Evolutionary conservation across 2,888 invertebrate genomes (phyloP).

Genomic region (Anticlea derivata): DNA sequence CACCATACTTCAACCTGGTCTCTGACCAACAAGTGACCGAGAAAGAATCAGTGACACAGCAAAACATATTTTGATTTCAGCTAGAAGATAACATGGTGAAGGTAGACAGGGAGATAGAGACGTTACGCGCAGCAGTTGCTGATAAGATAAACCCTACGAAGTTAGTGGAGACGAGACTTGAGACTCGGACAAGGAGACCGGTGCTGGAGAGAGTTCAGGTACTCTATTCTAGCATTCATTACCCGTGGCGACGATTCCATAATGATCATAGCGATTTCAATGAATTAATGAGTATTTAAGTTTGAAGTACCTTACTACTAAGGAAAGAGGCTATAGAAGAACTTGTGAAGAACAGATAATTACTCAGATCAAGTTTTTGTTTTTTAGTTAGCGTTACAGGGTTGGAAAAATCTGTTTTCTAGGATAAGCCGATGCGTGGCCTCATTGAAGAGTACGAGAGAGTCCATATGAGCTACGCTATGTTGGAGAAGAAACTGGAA

Average conservation of each 20-base stretch:
- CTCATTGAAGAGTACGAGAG: conserved; percentile 89
- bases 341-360: too few species aligned
- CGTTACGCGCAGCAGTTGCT: conserved; percentile 88
- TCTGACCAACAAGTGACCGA: too few species aligned
- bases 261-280: too few species aligned
- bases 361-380: too few species aligned
- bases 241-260: too few species aligned
- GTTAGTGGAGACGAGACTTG: conserved; percentile 93
- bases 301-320: too few species aligned
- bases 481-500: conserved; percentile 87
- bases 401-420: conserved; percentile 44
- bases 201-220: conserved; percentile 87
- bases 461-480: conserved; percentile 86
- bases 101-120: conserved; percentile 89
- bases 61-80: conserved; percentile 59
- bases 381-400: not conserved
- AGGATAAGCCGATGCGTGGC: conserved; percentile 89
- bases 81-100: conserved; percentile 91
- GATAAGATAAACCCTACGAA: conserved; percentile 92
- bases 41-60: not conserved
- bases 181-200: conserved; percentile 90
- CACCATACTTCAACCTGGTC: too few species aligned
- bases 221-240: conserved; percentile 9
- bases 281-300: too few species aligned
- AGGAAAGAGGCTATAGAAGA: too few species aligned